These are phyloP conservation scores for Acropora yongei DNA, from an alignment of 64 coral and sea anemone species.

Conservation along the genomic window DNA sequence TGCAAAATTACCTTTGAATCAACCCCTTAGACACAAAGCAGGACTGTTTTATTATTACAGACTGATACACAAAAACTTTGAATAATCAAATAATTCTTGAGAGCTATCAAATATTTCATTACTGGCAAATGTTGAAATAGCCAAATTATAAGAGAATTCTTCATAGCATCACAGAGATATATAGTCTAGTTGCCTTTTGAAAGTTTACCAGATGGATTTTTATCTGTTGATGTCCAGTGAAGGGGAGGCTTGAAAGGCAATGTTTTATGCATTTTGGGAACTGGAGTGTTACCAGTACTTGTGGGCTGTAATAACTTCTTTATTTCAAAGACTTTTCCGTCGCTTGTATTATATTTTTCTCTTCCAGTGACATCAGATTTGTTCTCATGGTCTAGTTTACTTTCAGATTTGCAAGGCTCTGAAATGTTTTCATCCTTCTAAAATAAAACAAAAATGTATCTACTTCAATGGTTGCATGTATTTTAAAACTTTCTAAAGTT, in stretches of 20 bases:
- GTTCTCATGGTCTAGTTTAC: neutral
- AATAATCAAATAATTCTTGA: too few species aligned
- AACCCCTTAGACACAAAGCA: neutral
- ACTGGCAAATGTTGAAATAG: too few species aligned
- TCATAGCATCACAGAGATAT: neutral
- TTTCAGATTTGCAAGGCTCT: neutral
- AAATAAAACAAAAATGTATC: neutral
- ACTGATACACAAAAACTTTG: neutral
- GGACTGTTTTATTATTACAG: too few species aligned
- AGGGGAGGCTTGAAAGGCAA: neutral
- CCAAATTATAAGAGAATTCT: too few species aligned
- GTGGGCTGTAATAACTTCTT: neutral
- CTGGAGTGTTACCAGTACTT: neutral
- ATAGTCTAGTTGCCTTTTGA: neutral
- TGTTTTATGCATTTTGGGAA: neutral
- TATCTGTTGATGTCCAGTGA: neutral
- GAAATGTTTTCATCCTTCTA: neutral
- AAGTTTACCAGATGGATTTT: neutral
- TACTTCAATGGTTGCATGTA: neutral
- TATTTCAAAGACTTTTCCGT: neutral
- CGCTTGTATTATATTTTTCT: neutral
- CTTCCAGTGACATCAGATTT: neutral
- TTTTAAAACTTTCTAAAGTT: too few species aligned
- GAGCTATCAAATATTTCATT: too few species aligned
- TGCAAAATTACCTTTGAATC: neutral